Evolutionary conservation across 2,797 vertebrate genomes (phyloP), one percentile per base, ranked within the genome.

Genomic region (Rhinophrynus dorsalis): DNA sequence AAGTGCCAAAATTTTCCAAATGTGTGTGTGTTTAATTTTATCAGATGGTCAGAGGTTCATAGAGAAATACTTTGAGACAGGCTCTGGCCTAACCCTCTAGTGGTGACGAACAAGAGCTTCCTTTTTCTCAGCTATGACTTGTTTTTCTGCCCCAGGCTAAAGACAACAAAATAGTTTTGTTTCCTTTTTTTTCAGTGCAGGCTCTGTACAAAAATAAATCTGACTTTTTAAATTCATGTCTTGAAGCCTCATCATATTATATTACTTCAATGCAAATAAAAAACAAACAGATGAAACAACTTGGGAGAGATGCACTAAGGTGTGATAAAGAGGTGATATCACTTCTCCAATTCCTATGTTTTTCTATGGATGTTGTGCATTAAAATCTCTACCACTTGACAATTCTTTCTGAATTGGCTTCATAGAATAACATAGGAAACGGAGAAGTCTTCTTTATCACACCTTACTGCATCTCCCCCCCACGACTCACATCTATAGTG

Each of bases 31-130:
- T 62, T 75, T 54, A 1, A 47, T 79, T 78, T 75, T 74, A 75
- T 48, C 55, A 65, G 71, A 78, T 71, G 74, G 77, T 74, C 78
- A 75, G 54, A 68, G 76, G 77, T 78, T 79, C 5, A 0, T 1
- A 58, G 47, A 74, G 72, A 69, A 83, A 73, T 54, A 77, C 29
- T 26, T 27, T 48, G 60, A 64, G 52, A 35, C 33, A 45, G 60
- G 32, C 44, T 40, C 33, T 27, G 21, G 40, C 32, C 27, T 64
- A 51, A 50, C 33, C 52, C 33, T 38, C 42, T 27, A 17, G 32
- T 21, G 52, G 42, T 50, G 15, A 52, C 52, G 54, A 66, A 73
- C 61, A 73, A 73, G 37, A 40, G 56, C 54, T 59, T 65, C 33
- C 69, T 52, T 65, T 65, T 66, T 26, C 59, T 44, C 17, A 30